Base-by-base conservation (phyloP, 2,113 vertebrate genomes). In the Riparia riparia region DNA sequence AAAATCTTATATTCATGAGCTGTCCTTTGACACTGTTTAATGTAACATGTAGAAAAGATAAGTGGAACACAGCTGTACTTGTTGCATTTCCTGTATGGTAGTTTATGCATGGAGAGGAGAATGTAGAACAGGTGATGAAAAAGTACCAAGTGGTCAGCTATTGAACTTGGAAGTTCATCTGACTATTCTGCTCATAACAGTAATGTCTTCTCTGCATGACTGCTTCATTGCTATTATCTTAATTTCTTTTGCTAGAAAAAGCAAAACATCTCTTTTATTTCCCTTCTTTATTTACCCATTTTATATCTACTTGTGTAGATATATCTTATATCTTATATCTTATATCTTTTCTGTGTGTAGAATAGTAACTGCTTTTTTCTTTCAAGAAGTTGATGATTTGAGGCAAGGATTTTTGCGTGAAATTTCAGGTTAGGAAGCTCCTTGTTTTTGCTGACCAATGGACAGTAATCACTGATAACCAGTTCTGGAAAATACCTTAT, bases 221-320 rank as follows among this genome's bases (percentile, higher is more conserved):
- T 50, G 14, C 73, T 85, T 84, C 34, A 32, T 56, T 68, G 25
- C 45, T 85, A 68, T 20, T 65, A 51, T 42, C 49, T 69, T 66
- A n/a, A 68, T 91, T 89, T 70, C 7, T 57, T 81, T 72, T 57
- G 11, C 82, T 70, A 70, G 70, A 61, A 95, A 91, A 80, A 80
- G 20, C 9, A 82, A 85, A 74, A 37, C 0, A 76, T 41, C 20
- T 58, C 3, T 65, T 61, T 83, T 70, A 73, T 77, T 89, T 84
- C 18, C 10, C 14, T 66, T 70, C 15, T 80, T 39, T 77, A 9
- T 81, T 74, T 66, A 12, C 26, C 39, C 14, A 11, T 45, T 89
- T 71, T 18, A 34, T 77, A 29, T 76, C 47, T 74, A 9, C 37
- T 76, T 84, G 12, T 57, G n/a, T n/a, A n/a, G n/a, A n/a, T n/a